A percentile compares a stretch with the other conserved stretches of the same genome.
Conservation (phyloP, 2,888 invertebrate genomes). For the Thalpophila matura region DNA sequence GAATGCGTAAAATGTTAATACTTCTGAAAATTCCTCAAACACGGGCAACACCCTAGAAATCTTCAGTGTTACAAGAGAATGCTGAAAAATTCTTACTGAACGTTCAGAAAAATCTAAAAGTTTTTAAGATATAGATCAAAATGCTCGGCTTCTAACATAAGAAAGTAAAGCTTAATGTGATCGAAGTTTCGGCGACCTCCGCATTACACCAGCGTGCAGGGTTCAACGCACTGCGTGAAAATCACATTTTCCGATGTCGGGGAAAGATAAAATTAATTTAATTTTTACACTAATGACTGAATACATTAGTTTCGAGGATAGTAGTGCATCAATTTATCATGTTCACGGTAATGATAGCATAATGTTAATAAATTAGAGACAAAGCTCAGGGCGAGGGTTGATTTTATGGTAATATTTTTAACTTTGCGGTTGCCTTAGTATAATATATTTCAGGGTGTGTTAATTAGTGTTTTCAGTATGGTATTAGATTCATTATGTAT, state of each 20-base stretch:
- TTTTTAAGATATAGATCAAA: conserved; percentile 18
- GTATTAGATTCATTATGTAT: neutral
- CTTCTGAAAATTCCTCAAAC: neutral
- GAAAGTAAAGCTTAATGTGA: conserved; percentile 22
- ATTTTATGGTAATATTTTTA: conserved; percentile 12
- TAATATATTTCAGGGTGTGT: neutral
- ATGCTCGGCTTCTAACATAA: neutral
- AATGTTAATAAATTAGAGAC: conserved; percentile 28
- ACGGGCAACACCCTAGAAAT: too few relatives aligned
- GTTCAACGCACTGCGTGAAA: conserved; percentile 77
- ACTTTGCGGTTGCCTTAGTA: neutral
- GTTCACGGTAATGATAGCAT: conserved; percentile 25
- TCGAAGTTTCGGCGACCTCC: conserved; percentile 42
- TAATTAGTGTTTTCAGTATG: neutral
- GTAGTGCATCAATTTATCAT: conserved; percentile 18
- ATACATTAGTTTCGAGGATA: conserved; percentile 23
- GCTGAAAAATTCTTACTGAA: neutral
- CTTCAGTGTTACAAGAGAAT: neutral
- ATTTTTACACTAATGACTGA: conserved; percentile 27
- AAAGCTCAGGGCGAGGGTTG: conserved; percentile 43
- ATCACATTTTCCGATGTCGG: conserved; percentile 61
- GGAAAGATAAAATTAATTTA: conserved; percentile 44
- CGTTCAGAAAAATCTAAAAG: neutral
- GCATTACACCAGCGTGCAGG: conserved; percentile 67
- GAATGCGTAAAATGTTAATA: neutral